These are phyloP conservation scores for Belonocnema kinseyi DNA, from an alignment of 1,140 invertebrate species.

Conservation along the genomic window DNA sequence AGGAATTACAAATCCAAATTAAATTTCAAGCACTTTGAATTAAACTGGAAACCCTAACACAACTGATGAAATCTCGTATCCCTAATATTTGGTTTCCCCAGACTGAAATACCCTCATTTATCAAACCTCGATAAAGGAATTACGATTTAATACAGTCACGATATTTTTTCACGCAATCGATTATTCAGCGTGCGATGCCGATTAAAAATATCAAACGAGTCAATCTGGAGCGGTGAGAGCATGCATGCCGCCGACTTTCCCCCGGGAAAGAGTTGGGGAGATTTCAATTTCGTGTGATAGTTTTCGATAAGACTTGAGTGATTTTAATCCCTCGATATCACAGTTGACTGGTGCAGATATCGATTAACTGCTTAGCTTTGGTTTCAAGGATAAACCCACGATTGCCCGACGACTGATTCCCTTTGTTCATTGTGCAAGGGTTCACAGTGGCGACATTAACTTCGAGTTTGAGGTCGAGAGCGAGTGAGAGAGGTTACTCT, in stretches of 20 bases:
- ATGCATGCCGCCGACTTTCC: not conserved
- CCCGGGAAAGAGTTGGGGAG: slow-evolving; percentile 11
- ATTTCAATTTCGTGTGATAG: slow-evolving; percentile 20
- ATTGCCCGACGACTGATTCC: slow-evolving; percentile 27
- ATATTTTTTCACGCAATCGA: not conserved
- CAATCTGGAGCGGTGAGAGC: not conserved
- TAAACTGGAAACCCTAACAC: too few species aligned
- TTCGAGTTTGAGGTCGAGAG: slow-evolving; percentile 21
- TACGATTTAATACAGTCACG: not conserved
- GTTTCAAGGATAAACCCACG: slow-evolving; percentile 29
- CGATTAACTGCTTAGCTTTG: slow-evolving; percentile 29
- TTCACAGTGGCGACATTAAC: slow-evolving; percentile 30
- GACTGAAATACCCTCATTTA: too few species aligned
- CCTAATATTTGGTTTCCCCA: too few species aligned
- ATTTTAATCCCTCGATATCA: slow-evolving; percentile 25
- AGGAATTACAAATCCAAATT: too few species aligned
- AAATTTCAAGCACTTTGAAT: too few species aligned
- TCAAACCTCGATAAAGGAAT: not conserved
- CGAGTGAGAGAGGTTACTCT: not conserved
- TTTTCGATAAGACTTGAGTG: slow-evolving; percentile 29
- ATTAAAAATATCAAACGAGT: slow-evolving; percentile 24
- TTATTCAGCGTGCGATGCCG: slow-evolving; percentile 1
- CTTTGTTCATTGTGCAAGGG: slow-evolving; percentile 30
- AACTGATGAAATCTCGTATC: too few species aligned
- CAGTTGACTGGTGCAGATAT: slow-evolving; percentile 26